These are phyloP conservation scores for Micromussa lordhowensis DNA, from an alignment of 92 coral and sea anemone species.

Conservation along the genomic window DNA sequence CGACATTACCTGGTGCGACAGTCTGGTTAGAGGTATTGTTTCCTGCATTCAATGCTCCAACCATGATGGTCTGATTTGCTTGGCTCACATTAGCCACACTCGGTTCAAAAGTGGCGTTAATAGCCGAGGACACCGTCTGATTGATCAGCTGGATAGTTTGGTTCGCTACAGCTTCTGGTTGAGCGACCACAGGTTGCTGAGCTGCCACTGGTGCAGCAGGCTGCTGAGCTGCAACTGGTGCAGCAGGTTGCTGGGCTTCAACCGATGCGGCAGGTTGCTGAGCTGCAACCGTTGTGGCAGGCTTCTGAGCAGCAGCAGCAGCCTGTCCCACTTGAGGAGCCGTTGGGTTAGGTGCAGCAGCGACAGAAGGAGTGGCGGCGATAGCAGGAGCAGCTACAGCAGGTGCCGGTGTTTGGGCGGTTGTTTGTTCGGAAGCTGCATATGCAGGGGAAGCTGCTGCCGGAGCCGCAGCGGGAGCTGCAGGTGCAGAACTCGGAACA, in stretches of 20 bases:
- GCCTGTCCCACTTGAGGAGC: not conserved
- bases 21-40: constrained; percentile 26
- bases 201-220: constrained; percentile 24
- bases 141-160: constrained; percentile 41
- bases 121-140: constrained; percentile 21
- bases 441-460: constrained; percentile 18
- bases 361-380: not conserved
- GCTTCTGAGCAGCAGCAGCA: not conserved
- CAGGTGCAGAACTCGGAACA: not conserved
- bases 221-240: not conserved
- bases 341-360: not conserved
- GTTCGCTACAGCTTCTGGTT: constrained; percentile 22
- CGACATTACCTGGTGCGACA: constrained; percentile 15
- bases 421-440: constrained; percentile 7
- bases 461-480: not conserved
- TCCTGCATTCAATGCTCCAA: not conserved
- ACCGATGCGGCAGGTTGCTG: constrained; percentile 3
- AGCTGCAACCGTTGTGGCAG: constrained; percentile 1
- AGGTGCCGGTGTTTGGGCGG: not conserved
- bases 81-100: constrained; percentile 11
- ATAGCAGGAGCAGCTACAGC: constrained; percentile 2
- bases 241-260: not conserved
- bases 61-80: constrained; percentile 15
- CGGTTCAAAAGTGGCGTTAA: constrained; percentile 19
- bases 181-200: not conserved